phyloP scores from a whole-genome alignment of 1,140 invertebrate genomes.

The Pomacea maculata region DNA sequence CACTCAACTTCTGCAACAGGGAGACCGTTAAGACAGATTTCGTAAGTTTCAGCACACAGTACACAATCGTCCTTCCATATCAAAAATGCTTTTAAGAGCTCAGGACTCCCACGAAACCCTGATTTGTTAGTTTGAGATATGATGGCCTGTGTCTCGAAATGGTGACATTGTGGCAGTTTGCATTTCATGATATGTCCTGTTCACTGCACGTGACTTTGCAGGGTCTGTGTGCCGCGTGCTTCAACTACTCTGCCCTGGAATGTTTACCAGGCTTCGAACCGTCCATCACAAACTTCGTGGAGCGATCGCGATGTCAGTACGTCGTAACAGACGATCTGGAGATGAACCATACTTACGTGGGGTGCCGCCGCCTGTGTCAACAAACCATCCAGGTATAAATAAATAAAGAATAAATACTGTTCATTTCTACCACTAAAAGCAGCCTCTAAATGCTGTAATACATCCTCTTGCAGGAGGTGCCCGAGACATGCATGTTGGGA shows the following conservation, averaged over 20 bases:
- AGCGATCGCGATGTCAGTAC: conserved; percentile 16
- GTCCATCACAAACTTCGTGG: background rate
- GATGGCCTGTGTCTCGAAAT: background rate
- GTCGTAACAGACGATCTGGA: background rate
- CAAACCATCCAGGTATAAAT: conserved; percentile 6
- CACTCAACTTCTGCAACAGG: conserved; percentile 36
- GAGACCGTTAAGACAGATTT: conserved; percentile 17
- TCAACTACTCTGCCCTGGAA: background rate
- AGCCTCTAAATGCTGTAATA: too few relatives aligned
- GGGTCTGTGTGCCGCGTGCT: conserved; percentile 27
- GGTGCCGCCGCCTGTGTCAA: conserved; percentile 28
- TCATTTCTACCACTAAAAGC: too few relatives aligned
- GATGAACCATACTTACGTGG: background rate
- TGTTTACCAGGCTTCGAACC: conserved; percentile 21
- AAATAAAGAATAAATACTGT: background rate
- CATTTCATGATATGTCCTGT: too few relatives aligned
- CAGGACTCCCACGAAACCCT: too few relatives aligned
- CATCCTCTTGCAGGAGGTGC: background rate
- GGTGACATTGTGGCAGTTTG: too few relatives aligned
- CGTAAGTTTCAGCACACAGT: conserved; percentile 20
- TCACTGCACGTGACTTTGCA: conserved; percentile 4
- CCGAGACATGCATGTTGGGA: background rate
- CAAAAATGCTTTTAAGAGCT: too few relatives aligned
- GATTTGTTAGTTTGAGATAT: background rate
- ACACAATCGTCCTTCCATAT: too few relatives aligned